phyloP scores from a whole-genome alignment of 2,113 vertebrate species.

The Menidia beryllina region DNA sequence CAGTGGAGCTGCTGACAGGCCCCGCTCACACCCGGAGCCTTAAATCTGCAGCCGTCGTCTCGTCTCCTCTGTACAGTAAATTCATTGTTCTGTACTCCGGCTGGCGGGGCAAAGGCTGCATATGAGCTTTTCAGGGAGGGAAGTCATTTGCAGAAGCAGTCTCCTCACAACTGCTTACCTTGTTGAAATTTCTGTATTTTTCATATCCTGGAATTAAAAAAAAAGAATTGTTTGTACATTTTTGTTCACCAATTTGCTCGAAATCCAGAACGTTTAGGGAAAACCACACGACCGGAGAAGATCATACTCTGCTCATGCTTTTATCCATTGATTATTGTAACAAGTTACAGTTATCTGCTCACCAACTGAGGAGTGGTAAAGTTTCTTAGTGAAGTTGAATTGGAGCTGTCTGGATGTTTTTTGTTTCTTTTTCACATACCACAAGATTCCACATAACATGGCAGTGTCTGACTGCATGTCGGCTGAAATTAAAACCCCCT shows the following conservation, averaged over 20 bases:
- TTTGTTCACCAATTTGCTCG: background rate
- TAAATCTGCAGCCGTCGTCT: background rate
- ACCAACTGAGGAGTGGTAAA: too few species aligned
- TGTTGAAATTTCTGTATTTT: background rate
- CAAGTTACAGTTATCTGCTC: background rate
- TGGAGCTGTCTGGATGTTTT: too few species aligned
- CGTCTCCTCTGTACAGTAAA: background rate
- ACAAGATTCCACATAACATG: too few species aligned
- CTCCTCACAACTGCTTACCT: background rate
- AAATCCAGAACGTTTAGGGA: slow-evolving; percentile 4
- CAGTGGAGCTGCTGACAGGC: background rate
- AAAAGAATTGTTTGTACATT: too few species aligned
- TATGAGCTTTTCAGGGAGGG: slow-evolving; percentile 6
- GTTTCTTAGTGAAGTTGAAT: too few species aligned
- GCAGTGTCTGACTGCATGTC: too few species aligned
- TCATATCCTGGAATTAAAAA: background rate
- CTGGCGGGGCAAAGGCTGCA: background rate
- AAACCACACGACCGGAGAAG: background rate
- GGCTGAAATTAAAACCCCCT: too few species aligned
- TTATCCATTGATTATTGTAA: background rate
- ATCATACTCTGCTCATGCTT: background rate
- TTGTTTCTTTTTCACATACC: too few species aligned
- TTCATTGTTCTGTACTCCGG: slow-evolving; percentile 12
- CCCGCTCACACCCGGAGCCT: background rate
- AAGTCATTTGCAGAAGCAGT: background rate